Evolutionary conservation across 2,797 vertebrate genomes (phyloP), one percentile per base, ranked within the genome.

Genomic region (Agapornis canus): DNA sequence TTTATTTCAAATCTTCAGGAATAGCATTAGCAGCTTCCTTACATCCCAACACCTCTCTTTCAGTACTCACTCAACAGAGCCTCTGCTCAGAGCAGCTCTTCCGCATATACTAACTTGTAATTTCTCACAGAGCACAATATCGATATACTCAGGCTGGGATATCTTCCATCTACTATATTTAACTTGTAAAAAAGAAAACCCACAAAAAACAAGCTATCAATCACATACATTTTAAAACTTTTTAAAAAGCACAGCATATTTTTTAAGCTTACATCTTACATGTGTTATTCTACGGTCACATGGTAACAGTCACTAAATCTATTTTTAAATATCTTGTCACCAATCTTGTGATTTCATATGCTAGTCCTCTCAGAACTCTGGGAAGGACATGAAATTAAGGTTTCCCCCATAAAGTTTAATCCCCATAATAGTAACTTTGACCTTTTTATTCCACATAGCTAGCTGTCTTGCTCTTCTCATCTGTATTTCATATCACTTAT

Each of bases 181-280:
- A 60, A 85, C 4, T 60, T n/a, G 8, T 27, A 23, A 25, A 5
- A 26, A n/a, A 56, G 22, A 56, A 32, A 3, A 1, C 1, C 6
- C 31, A 56, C 13, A 56, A 40, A 32, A 56, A 40, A 13, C 32
- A 10, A 8, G 1, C 2, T 47, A 40, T 5, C 4, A 2, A 40
- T 6, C 4, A 2, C 1, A 2, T 22, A 43, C 3, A 16, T 68
- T 71, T 32, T 72, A 31, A 60, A 37, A 64, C 13, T 31, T 75
- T 63, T 49, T 16, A 0, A 16, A 52, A 69, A 60, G 4, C 9
- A 57, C 6, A 29, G 1, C 1, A 6, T 35, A 13, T 35, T 1
- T 64, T 89, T 57, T 43, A 21, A 69, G 8, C 3, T 65, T 83
- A 2, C 2, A 35, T 43, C 21, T 59, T n/a, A 20, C 6, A 25